Base-by-base conservation (phyloP, 2,888 invertebrate genomes). In the Volucella zonaria region DNA sequence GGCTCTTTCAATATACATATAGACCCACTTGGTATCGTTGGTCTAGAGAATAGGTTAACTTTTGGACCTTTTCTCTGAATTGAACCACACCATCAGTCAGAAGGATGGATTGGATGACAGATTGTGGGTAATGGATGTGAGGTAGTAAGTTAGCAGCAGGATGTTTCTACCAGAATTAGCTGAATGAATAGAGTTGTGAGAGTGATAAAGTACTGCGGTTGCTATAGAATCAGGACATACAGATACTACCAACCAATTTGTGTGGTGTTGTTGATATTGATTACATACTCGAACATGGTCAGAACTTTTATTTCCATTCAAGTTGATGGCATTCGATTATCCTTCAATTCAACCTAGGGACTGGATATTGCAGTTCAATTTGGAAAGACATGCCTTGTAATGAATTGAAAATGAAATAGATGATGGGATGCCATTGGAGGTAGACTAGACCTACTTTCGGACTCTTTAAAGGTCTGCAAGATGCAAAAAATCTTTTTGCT, bases 171-270 rank as follows among this genome's bases (percentile, higher is more conserved):
- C 40, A n/a, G 75, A 70, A 38, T 31, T 59, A 62, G 70, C 76
- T 67, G 71, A 62, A 77, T 82, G 71, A 82, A 76, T 67, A 38
- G 47, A 43, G 59, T 43, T 68, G 45, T 11, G 52, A 45, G 23
- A 71, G 45, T 81, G 76, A 81, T 67, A 47, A 73, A 81, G 73
- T 68, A 73, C 71, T 85, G 73, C 85, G 58, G 58, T 67, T 51
- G 56, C 14, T 38, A 42, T 8, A 38, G 38, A 56, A 31, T 77
- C 74, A 23, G 56, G 31, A 31, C 6, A 31, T 31, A 31, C 31
- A 6, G 31, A 31, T 31, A 31, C 31, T 31, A 31, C 31, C 31
- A 31, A 31, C 58, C 61, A 81, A 80, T 76, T 77, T 71, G 75
- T 52, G 58, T 31, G 4, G 79, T 75, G 18, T 54, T 58, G n/a